Evolutionary conservation across 2,797 vertebrate genomes (phyloP).

Genomic region (Hephaestus fuliginosus): DNA sequence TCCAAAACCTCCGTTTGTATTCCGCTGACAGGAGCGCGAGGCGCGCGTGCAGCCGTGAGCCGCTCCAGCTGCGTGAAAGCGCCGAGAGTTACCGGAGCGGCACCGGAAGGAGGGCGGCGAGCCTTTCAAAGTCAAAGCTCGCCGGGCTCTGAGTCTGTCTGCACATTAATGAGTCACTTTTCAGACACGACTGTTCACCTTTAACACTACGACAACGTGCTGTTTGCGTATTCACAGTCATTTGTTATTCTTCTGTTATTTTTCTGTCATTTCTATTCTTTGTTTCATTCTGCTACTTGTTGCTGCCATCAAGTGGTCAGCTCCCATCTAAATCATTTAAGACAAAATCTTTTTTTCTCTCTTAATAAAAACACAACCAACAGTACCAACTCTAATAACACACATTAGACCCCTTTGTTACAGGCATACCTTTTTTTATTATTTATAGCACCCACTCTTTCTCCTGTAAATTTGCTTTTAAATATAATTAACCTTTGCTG

Average conservation of each 20-base stretch:
- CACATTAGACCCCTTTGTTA: too few relatives aligned
- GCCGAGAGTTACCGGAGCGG: slow-evolving; percentile 14
- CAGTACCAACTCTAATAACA: neutral
- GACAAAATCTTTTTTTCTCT: neutral
- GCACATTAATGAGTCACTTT: neutral
- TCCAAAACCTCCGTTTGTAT: slow-evolving; percentile 53
- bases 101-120: slow-evolving; percentile 53
- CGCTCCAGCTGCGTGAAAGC: slow-evolving; percentile 65
- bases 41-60: slow-evolving; percentile 70
- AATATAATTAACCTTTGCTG: neutral
- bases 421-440: too few relatives aligned
- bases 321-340: neutral
- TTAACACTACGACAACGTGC: too few relatives aligned
- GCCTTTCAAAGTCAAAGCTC: slow-evolving; percentile 66
- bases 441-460: too few relatives aligned
- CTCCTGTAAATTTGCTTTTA: neutral
- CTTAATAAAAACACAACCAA: neutral
- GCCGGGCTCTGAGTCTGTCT: too few relatives aligned
- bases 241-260: neutral
- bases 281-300: slow-evolving; percentile 18
- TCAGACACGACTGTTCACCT: neutral
- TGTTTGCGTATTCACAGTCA: neutral
- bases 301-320: slow-evolving; percentile 46
- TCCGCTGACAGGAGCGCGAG: slow-evolving; percentile 61
- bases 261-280: too few relatives aligned